Evolutionary conservation across 2,113 vertebrate species (phyloP).

Genomic region (Vidua chalybeata): DNA sequence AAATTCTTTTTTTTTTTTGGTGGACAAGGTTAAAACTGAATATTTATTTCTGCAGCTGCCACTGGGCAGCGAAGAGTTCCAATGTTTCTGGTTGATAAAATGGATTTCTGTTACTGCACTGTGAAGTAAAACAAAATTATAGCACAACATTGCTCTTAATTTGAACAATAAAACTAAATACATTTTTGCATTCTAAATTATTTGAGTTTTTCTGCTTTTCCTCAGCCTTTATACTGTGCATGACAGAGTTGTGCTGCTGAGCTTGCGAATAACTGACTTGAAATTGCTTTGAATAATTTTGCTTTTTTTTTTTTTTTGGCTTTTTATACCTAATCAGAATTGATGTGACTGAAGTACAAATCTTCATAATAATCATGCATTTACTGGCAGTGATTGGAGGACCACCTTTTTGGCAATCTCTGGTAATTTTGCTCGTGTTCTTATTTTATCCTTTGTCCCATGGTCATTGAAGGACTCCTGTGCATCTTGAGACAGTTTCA

Average conservation of each 20-base stretch:
- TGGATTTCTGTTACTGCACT: constrained; percentile 51
- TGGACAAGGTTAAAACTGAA: constrained; percentile 64
- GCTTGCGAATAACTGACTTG: constrained; percentile 71
- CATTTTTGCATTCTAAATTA: constrained; percentile 16
- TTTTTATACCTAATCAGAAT: constrained; percentile 90
- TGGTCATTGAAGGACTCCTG: not conserved
- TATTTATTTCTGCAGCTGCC: not conserved
- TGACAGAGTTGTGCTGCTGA: constrained; percentile 72
- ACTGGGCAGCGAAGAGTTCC: constrained; percentile 14
- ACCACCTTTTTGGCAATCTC: constrained; percentile 96
- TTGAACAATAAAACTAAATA: not conserved
- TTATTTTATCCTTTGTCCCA: not conserved
- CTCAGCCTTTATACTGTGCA: constrained; percentile 66
- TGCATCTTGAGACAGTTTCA: not conserved
- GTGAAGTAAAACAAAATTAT: constrained; percentile 45
- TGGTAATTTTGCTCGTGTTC: constrained; percentile 84
- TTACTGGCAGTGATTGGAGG: constrained; percentile 98
- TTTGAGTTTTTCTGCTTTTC: not conserved
- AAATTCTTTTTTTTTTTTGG: constrained; percentile 9
- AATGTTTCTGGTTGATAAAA: constrained; percentile 23
- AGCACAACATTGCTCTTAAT: not conserved
- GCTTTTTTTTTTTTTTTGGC: constrained; percentile 70
- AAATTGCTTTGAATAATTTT: constrained; percentile 78
- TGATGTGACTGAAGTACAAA: constrained; percentile 99
- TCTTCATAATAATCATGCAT: constrained; percentile 99